A percentile compares a stretch with the other conserved stretches of the same genome.
Conservation (phyloP, 2,113 vertebrate species). For the Mugil cephalus region DNA sequence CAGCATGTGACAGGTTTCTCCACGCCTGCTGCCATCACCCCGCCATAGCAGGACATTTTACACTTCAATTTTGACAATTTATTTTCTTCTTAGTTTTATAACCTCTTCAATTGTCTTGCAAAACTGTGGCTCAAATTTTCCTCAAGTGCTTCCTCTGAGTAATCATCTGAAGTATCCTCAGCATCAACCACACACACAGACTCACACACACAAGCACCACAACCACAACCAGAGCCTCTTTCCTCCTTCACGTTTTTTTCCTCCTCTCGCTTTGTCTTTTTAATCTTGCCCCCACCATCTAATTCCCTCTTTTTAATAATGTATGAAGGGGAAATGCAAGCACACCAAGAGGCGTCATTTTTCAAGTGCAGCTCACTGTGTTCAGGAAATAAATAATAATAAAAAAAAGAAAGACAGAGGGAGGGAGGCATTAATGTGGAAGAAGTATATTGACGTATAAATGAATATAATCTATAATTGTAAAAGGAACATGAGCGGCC, state of each 20-base stretch:
- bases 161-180: constrained; percentile 62
- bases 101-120: constrained; percentile 25
- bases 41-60: not conserved
- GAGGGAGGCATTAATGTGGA: constrained; percentile 1
- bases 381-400: not conserved
- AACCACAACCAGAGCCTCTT: not conserved
- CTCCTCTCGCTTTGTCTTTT: constrained; percentile 36
- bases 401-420: not conserved
- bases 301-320: constrained; percentile 48
- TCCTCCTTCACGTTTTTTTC: constrained; percentile 2
- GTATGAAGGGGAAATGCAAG: constrained; percentile 36
- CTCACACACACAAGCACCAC: constrained; percentile 18
- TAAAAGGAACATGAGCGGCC: constrained; percentile 21
- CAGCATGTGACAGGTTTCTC: constrained; percentile 20
- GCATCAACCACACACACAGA: constrained; percentile 16
- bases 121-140: constrained; percentile 43
- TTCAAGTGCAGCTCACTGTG: constrained; percentile 25
- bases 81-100: constrained; percentile 45
- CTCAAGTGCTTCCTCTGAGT: constrained; percentile 60
- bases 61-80: constrained; percentile 21
- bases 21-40: constrained; percentile 3
- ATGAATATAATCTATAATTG: constrained; percentile 31
- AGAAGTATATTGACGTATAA: constrained; percentile 25
- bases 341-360: constrained; percentile 21
- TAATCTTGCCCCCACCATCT: constrained; percentile 10